phyloP scores from a whole-genome alignment of 2,797 vertebrate species.

The Dicrostonyx torquatus region DNA sequence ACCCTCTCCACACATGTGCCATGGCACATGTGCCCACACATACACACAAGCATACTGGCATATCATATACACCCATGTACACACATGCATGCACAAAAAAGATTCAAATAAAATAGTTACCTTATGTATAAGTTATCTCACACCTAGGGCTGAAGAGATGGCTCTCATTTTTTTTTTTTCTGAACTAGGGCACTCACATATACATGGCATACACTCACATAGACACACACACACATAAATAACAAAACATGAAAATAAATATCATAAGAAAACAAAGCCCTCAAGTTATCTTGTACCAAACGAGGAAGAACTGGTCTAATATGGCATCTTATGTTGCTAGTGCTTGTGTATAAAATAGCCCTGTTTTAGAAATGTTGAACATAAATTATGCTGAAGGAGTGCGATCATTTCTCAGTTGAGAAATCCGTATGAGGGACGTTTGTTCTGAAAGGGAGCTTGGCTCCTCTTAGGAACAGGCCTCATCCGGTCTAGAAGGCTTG shows the following conservation, averaged over 20 bases:
- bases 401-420: slow-evolving; percentile 37
- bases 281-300: slow-evolving; percentile 25
- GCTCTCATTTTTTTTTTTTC: not conserved
- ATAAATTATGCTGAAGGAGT: slow-evolving; percentile 49
- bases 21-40: not conserved
- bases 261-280: not conserved
- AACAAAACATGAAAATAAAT: not conserved
- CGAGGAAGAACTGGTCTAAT: slow-evolving; percentile 8
- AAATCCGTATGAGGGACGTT: not conserved
- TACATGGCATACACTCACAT: not conserved
- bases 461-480: not conserved
- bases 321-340: not conserved
- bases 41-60: not conserved
- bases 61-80: not conserved
- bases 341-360: slow-evolving; percentile 53
- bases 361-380: slow-evolving; percentile 53
- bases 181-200: not conserved
- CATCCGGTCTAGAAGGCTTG: slow-evolving; percentile 17
- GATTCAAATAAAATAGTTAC: slow-evolving; percentile 9
- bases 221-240: not conserved
- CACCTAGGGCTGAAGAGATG: not conserved
- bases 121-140: slow-evolving; percentile 28
- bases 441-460: slow-evolving; percentile 13
- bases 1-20: not conserved
- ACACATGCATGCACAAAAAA: not conserved